A percentile compares a stretch with the other conserved stretches of the same genome.
Conservation (phyloP, 2,797 vertebrate genomes). For the Macroramphosus scolopax region DNA sequence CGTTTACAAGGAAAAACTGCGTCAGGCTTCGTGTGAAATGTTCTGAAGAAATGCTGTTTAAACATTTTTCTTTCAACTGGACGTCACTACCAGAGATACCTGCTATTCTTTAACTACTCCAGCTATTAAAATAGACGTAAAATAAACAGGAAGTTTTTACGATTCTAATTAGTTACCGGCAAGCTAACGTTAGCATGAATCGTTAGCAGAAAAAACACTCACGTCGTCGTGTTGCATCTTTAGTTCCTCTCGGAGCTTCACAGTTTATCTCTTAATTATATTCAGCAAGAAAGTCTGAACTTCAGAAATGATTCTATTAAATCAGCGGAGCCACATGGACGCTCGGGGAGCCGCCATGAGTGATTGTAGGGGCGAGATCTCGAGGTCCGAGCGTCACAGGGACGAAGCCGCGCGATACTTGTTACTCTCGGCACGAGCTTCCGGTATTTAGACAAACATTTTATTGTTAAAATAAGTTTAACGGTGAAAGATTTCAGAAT, state of each 20-base stretch:
- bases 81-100: too few relatives aligned
- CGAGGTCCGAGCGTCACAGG: accelerated
- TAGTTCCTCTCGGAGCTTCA: neutral
- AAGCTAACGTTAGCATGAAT: conserved; percentile 38
- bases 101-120: accelerated
- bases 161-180: neutral
- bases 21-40: too few relatives aligned
- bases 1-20: too few relatives aligned
- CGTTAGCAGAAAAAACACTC: conserved; percentile 34
- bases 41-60: too few relatives aligned
- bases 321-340: conserved; percentile 52
- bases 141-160: neutral
- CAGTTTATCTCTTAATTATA: accelerated
- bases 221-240: conserved; percentile 83
- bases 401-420: conserved; percentile 22
- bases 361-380: conserved; percentile 26
- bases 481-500: too few relatives aligned
- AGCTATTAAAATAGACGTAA: too few relatives aligned
- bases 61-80: too few relatives aligned
- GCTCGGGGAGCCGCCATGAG: conserved; percentile 45
- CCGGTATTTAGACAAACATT: neutral
- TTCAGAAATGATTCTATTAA: neutral
- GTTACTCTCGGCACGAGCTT: neutral
- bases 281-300: accelerated
- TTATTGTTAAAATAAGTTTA: too few relatives aligned